Evolutionary conservation across 2,113 vertebrate species (phyloP).

Genomic region (Hylia prasina): DNA sequence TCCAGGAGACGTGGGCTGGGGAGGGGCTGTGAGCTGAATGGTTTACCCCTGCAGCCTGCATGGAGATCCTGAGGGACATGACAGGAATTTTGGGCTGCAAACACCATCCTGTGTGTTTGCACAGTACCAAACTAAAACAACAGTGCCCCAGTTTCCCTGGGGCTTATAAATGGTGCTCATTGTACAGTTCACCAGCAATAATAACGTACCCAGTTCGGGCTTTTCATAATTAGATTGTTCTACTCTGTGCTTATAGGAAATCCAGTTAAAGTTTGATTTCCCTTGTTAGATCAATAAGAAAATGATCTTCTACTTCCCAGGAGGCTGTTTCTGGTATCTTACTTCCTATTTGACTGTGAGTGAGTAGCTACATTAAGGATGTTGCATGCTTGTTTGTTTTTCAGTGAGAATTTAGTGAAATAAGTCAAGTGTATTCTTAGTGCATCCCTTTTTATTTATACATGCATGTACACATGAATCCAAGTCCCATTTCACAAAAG

Average conservation of each 20-base stretch:
- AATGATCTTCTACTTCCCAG: slow-evolving; percentile 38
- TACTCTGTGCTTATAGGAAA: slow-evolving; percentile 35
- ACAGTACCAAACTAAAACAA: background rate
- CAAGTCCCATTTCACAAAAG: background rate
- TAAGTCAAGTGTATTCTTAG: background rate
- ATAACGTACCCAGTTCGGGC: background rate
- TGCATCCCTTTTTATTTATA: background rate
- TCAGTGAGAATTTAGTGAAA: background rate
- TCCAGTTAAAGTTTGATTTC: slow-evolving; percentile 47
- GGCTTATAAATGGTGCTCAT: background rate
- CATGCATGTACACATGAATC: background rate
- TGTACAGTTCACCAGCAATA: background rate
- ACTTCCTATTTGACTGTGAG: background rate
- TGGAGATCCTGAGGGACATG: background rate
- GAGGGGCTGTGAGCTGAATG: background rate
- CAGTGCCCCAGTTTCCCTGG: background rate
- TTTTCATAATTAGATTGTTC: slow-evolving; percentile 49
- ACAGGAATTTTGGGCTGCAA: background rate
- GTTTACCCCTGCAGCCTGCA: background rate
- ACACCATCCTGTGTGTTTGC: background rate
- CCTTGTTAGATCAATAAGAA: slow-evolving; percentile 48
- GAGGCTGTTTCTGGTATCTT: slow-evolving; percentile 18
- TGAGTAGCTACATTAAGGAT: background rate
- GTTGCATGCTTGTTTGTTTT: background rate
- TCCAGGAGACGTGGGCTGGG: background rate